phyloP scores from a whole-genome alignment of 1,140 invertebrate genomes.

The Achatina immaculata region DNA sequence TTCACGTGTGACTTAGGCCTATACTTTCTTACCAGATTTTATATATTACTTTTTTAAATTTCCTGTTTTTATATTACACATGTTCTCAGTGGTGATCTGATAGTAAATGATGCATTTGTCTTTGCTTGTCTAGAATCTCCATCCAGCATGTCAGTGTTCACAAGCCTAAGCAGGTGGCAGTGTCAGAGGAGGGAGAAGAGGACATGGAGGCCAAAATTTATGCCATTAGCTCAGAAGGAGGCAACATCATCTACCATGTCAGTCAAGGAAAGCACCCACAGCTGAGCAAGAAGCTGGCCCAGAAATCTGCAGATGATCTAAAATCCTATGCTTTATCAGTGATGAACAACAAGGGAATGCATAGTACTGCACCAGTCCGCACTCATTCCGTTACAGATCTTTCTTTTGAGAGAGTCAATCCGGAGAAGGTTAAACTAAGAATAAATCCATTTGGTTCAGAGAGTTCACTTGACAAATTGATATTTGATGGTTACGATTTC shows the following conservation, averaged over 20 bases:
- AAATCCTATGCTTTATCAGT: constrained; percentile 64
- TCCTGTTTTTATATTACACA: no score
- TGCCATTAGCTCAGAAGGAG: constrained; percentile 88
- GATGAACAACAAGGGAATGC: constrained; percentile 55
- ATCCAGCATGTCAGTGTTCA: constrained; percentile 87
- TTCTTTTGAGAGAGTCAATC: constrained; percentile 65
- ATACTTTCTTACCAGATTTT: no score
- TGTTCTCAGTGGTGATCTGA: no score
- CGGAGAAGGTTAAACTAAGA: constrained; percentile 62
- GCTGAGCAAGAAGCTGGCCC: constrained; percentile 41
- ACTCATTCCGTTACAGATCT: constrained; percentile 61
- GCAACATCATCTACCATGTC: constrained; percentile 88
- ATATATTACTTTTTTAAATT: no score
- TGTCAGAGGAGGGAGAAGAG: constrained; percentile 60
- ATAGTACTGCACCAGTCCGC: constrained; percentile 50
- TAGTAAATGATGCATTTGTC: no score
- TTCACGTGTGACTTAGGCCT: no score
- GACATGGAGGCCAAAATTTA: constrained; percentile 79
- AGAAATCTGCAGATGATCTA: constrained; percentile 59
- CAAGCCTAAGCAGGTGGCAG: constrained; percentile 75
- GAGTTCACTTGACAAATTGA: constrained; percentile 63
- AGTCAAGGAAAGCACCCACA: constrained; percentile 64
- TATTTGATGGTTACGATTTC: constrained; percentile 61
- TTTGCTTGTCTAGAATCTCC: constrained; percentile 75
- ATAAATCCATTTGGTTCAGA: constrained; percentile 70